Conservation (phyloP, 2,113 vertebrate genomes). For the Campylorhamphus procurvoides region DNA sequence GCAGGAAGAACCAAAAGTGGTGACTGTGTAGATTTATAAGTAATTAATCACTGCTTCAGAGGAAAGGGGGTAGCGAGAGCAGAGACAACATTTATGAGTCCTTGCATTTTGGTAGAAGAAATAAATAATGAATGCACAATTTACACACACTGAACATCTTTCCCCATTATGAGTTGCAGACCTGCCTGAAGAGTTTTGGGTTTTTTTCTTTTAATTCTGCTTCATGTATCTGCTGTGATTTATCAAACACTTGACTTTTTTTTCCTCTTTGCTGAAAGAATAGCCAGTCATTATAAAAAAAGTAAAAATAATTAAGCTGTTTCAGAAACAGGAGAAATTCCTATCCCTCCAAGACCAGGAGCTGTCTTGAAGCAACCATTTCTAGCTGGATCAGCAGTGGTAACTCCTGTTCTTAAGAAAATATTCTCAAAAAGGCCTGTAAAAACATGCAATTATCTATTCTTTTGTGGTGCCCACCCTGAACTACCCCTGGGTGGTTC, state of each 20-base stretch:
- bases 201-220: not conserved
- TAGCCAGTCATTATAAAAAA: not conserved
- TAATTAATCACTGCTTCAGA: not conserved
- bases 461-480: not conserved
- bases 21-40: not conserved
- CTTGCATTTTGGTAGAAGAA: not conserved
- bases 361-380: not conserved
- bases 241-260: not conserved
- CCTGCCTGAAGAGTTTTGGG: not conserved
- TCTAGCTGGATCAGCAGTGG: not conserved
- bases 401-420: not conserved
- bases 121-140: not conserved
- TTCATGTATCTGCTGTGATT: not conserved
- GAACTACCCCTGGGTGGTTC: not conserved
- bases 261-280: not conserved
- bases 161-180: rapidly evolving
- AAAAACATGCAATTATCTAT: not conserved
- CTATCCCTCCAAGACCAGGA: not conserved
- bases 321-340: not conserved
- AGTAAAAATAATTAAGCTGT: not conserved
- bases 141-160: not conserved
- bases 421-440: rapidly evolving
- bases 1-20: not conserved
- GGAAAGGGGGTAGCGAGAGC: not conserved
- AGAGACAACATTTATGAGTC: not conserved